Percentiles rank a stretch among this genome's conserved stretches.
These are phyloP conservation scores for Chrysotoxum bicinctum DNA, from an alignment of 2,888 invertebrate species.

Conservation along the genomic window DNA sequence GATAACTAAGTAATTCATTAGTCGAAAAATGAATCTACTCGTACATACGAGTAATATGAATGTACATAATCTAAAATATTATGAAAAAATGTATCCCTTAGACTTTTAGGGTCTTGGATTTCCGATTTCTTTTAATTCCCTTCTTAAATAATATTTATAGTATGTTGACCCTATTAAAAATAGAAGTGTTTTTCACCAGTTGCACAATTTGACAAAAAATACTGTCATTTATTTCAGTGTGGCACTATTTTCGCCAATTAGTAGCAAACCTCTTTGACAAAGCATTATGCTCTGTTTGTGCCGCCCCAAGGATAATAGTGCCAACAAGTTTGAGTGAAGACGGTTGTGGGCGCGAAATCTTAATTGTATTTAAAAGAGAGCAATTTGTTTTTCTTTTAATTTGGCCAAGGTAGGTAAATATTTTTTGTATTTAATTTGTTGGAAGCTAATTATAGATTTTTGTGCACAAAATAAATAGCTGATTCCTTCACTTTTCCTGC, in stretches of 20 bases:
- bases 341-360: neutral
- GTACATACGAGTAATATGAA: too few species aligned
- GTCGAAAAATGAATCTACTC: neutral
- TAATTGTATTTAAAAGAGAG: neutral
- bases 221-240: too few species aligned
- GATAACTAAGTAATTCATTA: slow-evolving; percentile 12
- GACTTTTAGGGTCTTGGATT: too few species aligned
- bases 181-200: neutral
- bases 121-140: too few species aligned
- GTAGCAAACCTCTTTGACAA: neutral
- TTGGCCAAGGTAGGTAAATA: neutral
- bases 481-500: neutral
- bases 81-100: too few species aligned
- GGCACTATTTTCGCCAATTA: neutral
- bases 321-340: neutral
- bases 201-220: neutral
- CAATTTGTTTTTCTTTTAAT: slow-evolving; percentile 1
- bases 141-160: too few species aligned
- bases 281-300: neutral
- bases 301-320: neutral
- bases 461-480: neutral
- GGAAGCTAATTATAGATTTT: neutral
- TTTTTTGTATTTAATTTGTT: neutral
- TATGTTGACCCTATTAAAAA: neutral
- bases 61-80: too few species aligned